These are phyloP conservation scores for Myotis daubentonii DNA, from an alignment of 2,797 vertebrate genomes.

Conservation along the genomic window DNA sequence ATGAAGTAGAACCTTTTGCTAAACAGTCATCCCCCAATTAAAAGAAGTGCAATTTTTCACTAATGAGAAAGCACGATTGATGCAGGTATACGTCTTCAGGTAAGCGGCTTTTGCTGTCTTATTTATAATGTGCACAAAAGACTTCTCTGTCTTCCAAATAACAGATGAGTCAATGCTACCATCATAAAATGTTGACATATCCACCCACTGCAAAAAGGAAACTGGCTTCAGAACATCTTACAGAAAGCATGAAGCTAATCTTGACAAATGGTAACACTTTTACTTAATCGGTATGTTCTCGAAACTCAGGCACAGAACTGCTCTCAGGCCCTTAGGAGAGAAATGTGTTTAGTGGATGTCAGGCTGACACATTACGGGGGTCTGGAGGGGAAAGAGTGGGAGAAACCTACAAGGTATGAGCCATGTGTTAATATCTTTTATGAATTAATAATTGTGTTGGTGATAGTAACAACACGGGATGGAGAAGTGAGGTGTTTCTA, in stretches of 20 bases:
- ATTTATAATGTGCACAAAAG: background rate
- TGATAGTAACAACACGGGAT: background rate
- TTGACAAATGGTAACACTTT: background rate
- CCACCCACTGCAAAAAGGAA: background rate
- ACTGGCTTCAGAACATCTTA: background rate
- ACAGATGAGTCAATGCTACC: background rate
- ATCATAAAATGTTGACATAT: slow-evolving; percentile 3
- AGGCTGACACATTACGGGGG: background rate
- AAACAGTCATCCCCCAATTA: background rate
- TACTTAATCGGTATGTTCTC: background rate
- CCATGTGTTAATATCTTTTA: background rate
- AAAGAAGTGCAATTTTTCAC: background rate
- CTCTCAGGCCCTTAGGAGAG: background rate
- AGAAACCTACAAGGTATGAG: background rate
- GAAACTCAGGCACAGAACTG: background rate
- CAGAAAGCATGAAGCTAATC: background rate
- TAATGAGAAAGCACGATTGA: background rate
- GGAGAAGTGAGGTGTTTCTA: background rate
- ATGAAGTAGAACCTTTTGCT: background rate
- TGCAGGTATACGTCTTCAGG: background rate
- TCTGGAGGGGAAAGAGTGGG: background rate
- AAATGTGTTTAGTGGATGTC: background rate
- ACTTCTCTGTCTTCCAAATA: background rate
- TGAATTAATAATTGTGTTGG: background rate
- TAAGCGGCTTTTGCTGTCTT: background rate